Percentiles rank a stretch among this genome's conserved stretches.
phyloP scores from a whole-genome alignment of 2,888 invertebrate species.

The Patella caerulea region DNA sequence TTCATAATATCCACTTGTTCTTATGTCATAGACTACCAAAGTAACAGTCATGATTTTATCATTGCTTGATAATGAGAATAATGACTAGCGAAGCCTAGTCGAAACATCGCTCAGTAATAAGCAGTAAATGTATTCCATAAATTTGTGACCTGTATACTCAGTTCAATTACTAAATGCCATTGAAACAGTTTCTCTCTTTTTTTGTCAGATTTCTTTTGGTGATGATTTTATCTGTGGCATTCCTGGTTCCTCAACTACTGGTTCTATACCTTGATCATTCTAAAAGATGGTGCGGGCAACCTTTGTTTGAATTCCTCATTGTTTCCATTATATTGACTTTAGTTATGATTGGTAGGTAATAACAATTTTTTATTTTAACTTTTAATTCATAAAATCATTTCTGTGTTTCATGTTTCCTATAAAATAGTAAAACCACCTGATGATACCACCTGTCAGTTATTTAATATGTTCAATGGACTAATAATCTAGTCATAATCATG shows the following conservation, averaged over 20 bases:
- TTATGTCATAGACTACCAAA: too few species aligned
- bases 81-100: too few species aligned
- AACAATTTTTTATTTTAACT: not conserved
- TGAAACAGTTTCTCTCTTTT: not conserved
- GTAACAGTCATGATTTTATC: too few species aligned
- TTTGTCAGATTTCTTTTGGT: slow-evolving; percentile 54
- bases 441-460: too few species aligned
- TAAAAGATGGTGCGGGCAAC: slow-evolving; percentile 57
- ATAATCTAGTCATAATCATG: too few species aligned
- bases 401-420: too few species aligned
- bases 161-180: too few species aligned
- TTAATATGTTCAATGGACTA: too few species aligned
- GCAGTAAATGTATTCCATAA: not conserved
- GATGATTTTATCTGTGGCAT: slow-evolving; percentile 44
- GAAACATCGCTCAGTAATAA: too few species aligned
- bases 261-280: slow-evolving; percentile 55
- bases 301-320: slow-evolving; percentile 59
- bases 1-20: too few species aligned
- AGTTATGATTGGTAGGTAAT: slow-evolving; percentile 57
- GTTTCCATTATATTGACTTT: slow-evolving; percentile 61
- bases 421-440: too few species aligned
- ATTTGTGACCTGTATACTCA: not conserved
- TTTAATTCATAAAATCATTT: not conserved
- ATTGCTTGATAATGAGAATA: too few species aligned
- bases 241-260: slow-evolving; percentile 59